Evolutionary conservation across 1,140 invertebrate genomes (phyloP).

Genomic region (Drosophila quadrilineata): DNA sequence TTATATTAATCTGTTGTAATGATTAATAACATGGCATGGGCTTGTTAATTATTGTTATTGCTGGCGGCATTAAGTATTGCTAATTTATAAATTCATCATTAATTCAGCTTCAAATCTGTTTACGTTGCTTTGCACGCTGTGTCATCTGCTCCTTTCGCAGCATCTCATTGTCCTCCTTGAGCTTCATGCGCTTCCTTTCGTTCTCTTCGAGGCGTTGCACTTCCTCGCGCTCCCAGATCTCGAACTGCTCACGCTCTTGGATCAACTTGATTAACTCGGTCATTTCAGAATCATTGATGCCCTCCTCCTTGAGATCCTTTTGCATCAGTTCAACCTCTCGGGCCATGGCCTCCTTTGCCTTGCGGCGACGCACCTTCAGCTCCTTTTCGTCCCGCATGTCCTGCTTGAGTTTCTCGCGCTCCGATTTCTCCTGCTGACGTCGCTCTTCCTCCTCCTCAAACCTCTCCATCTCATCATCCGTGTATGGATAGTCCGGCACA

Average conservation of each 20-base stretch:
- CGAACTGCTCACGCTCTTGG: slow-evolving; percentile 48
- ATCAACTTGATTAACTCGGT: slow-evolving; percentile 34
- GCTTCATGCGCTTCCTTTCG: slow-evolving; percentile 44
- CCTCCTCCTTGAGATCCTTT: slow-evolving; percentile 50
- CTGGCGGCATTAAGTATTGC: too few relatives aligned
- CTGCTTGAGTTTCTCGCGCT: slow-evolving; percentile 38
- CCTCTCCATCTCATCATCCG: slow-evolving; percentile 54
- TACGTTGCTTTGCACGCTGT: not conserved
- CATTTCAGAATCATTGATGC: slow-evolving; percentile 43
- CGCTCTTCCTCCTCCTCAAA: slow-evolving; percentile 51
- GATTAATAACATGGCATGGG: too few relatives aligned
- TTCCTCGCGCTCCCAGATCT: slow-evolving; percentile 53
- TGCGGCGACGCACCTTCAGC: slow-evolving; percentile 44
- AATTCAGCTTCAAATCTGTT: too few relatives aligned
- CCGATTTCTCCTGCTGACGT: slow-evolving; percentile 37
- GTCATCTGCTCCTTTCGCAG: slow-evolving; percentile 11
- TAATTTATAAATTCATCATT: too few relatives aligned
- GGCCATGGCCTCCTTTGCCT: slow-evolving; percentile 53
- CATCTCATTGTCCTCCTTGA: slow-evolving; percentile 32
- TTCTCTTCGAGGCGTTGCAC: slow-evolving; percentile 44
- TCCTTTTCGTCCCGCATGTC: slow-evolving; percentile 47
- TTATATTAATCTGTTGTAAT: too few relatives aligned
- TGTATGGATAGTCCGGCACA: slow-evolving; percentile 60
- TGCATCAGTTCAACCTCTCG: slow-evolving; percentile 64
- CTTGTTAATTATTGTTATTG: too few relatives aligned